These are phyloP conservation scores for Pachyseris speciosa DNA, from an alignment of 64 coral and sea anemone genomes.

Conservation along the genomic window DNA sequence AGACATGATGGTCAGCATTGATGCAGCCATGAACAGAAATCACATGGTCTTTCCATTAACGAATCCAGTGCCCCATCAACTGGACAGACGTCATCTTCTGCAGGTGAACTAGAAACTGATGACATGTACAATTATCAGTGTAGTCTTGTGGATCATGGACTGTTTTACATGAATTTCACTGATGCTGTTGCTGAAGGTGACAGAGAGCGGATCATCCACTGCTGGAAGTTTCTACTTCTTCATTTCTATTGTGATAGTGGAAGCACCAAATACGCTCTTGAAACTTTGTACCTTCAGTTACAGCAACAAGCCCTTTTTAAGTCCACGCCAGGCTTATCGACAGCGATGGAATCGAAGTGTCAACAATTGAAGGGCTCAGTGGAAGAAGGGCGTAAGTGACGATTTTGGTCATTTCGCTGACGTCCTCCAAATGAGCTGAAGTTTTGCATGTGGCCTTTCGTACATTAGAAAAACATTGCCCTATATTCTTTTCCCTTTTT, in stretches of 20 bases:
- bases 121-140: constrained; percentile 54
- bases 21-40: constrained; percentile 22
- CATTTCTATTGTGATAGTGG: neutral
- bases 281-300: constrained; percentile 40
- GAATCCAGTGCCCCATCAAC: neutral
- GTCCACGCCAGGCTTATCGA: too few species aligned
- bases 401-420: too few species aligned
- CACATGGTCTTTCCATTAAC: neutral
- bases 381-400: too few species aligned
- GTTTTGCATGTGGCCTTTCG: too few species aligned
- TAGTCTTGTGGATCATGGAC: constrained; percentile 12
- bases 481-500: too few species aligned
- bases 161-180: constrained; percentile 36
- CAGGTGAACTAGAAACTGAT: constrained; percentile 10
- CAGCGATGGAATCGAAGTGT: too few species aligned
- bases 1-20: constrained; percentile 20
- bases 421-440: too few species aligned
- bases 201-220: constrained; percentile 29
- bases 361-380: too few species aligned
- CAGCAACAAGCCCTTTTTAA: too few species aligned
- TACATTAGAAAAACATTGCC: too few species aligned
- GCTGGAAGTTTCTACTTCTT: constrained; percentile 55
- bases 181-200: too few species aligned
- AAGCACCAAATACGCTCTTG: constrained; percentile 64
- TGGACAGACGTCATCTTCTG: neutral